Conservation (phyloP, 2,113 vertebrate species). For the Xenotilapia caudafasciata region DNA sequence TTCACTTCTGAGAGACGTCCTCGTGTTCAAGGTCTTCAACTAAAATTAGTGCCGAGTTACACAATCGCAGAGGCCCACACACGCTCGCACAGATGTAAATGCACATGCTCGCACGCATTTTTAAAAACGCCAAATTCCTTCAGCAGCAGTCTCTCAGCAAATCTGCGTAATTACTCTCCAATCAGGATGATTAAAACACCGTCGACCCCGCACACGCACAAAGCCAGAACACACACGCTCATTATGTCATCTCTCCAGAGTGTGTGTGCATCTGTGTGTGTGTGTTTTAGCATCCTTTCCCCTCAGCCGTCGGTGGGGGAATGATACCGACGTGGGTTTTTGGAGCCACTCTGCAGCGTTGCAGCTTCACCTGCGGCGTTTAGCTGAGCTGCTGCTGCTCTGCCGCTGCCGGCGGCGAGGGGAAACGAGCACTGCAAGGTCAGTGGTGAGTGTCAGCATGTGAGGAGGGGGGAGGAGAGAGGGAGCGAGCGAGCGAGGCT, state of each 20-base stretch:
- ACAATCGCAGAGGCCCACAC: not conserved
- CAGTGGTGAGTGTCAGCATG: constrained; percentile 34
- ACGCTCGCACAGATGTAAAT: not conserved
- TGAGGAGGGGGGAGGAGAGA: not conserved
- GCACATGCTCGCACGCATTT: not conserved
- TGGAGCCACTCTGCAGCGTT: not conserved
- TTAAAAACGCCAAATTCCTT: not conserved
- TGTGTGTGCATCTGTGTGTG: not conserved
- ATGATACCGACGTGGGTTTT: not conserved
- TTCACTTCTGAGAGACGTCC: not conserved
- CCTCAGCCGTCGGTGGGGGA: not conserved
- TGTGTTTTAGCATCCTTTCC: not conserved
- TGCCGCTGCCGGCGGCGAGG: not conserved
- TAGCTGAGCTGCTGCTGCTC: constrained; percentile 13
- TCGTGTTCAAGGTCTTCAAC: not conserved
- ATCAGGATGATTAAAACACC: constrained; percentile 43
- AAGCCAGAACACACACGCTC: not conserved
- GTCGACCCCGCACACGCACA: not conserved
- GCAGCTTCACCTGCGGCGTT: constrained; percentile 27
- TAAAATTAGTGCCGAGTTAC: not conserved
- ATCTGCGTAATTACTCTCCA: constrained; percentile 25
- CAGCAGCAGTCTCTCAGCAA: not conserved
- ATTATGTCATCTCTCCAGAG: not conserved
- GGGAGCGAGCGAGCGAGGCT: not conserved
- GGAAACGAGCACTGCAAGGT: constrained; percentile 56